A percentile compares a stretch with the other conserved stretches of the same genome.
Evolutionary conservation across 1,140 invertebrate genomes (phyloP).

Genomic region (Penaeus indicus): DNA sequence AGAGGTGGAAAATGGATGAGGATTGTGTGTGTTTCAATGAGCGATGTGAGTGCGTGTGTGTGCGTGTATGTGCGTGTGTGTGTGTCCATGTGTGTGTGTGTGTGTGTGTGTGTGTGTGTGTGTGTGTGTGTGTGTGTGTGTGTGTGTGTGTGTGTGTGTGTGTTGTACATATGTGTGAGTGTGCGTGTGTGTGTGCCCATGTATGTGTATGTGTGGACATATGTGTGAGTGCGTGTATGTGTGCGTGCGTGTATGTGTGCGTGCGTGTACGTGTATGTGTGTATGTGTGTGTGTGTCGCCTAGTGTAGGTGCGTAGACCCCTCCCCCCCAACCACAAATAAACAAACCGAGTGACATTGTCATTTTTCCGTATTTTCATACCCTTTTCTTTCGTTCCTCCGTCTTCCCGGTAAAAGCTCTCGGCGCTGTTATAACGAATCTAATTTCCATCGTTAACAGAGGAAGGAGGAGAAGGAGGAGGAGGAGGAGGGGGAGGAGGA

Average conservation of each 20-base stretch:
- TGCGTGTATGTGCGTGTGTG: background rate
- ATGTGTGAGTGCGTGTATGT: background rate
- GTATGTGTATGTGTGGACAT: background rate
- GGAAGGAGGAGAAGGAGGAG: too few relatives aligned
- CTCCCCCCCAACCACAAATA: too few relatives aligned
- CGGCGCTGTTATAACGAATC: too few relatives aligned
- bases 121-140: background rate
- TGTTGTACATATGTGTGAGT: background rate
- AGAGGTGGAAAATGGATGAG: too few relatives aligned
- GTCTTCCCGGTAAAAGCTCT: too few relatives aligned
- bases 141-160: background rate
- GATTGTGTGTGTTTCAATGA: background rate
- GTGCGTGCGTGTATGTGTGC: background rate
- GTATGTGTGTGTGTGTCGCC: background rate
- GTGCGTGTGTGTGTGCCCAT: background rate
- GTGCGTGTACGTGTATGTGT: background rate
- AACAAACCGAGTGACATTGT: too few relatives aligned
- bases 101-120: background rate
- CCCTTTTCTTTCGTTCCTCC: too few relatives aligned
- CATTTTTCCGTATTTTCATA: too few relatives aligned
- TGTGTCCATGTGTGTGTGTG: background rate
- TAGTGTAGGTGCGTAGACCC: too few relatives aligned
- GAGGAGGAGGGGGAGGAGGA: too few relatives aligned
- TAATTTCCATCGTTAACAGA: too few relatives aligned
- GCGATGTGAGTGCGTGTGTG: background rate